phyloP scores from a whole-genome alignment of 2,888 invertebrate genomes.

The Mythimna pallens region DNA sequence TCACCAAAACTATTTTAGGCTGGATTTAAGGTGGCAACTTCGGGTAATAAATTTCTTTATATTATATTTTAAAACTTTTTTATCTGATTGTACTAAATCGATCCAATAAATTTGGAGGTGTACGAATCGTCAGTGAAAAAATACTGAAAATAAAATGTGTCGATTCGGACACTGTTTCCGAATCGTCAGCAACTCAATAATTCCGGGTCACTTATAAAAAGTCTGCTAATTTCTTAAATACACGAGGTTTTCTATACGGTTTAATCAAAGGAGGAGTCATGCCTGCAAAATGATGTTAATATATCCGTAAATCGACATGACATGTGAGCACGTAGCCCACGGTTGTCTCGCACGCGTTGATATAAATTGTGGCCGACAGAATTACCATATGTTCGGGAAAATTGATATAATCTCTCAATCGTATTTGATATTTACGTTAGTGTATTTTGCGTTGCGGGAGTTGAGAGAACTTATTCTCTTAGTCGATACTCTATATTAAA shows the following conservation, averaged over 20 bases:
- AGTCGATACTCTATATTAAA: not conserved
- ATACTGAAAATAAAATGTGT: no score
- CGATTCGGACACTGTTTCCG: no score
- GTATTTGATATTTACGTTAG: not conserved
- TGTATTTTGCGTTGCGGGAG: not conserved
- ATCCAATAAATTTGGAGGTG: no score
- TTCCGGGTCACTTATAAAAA: no score
- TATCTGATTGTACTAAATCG: no score
- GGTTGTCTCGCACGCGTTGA: constrained; percentile 10
- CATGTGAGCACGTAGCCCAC: constrained; percentile 18
- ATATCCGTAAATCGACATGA: constrained; percentile 7
- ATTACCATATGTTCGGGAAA: constrained; percentile 25
- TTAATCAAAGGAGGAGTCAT: constrained; percentile 3
- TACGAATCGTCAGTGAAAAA: no score
- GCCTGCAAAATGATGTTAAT: constrained; percentile 4
- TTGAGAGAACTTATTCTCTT: not conserved
- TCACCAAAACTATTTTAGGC: no score
- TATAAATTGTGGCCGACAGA: constrained; percentile 31
- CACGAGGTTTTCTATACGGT: not conserved
- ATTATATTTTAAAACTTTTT: no score
- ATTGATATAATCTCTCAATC: constrained; percentile 11
- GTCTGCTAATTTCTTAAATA: no score
- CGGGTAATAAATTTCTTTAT: no score
- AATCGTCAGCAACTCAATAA: no score
- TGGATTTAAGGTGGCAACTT: no score